Percentiles rank a stretch among this genome's conserved stretches.
Evolutionary conservation across 2,113 vertebrate species (phyloP).

Genomic region (Cepphus grylle): DNA sequence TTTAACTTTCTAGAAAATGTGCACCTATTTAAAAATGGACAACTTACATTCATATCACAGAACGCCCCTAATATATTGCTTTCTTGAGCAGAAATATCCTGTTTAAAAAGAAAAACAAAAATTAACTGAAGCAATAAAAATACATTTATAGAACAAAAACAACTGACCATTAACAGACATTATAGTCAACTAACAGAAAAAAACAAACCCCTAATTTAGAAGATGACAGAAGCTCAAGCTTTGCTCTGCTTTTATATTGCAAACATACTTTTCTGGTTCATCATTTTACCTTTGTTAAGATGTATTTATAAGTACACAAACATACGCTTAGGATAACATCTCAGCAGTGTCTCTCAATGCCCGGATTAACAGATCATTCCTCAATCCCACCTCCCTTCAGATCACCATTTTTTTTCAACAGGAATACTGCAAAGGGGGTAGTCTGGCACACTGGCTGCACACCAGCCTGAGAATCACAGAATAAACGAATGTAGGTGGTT

Average conservation of each 20-base stretch:
- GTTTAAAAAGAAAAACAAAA: slow-evolving; percentile 25
- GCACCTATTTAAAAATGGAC: background rate
- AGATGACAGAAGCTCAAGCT: background rate
- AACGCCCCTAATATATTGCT: slow-evolving; percentile 99
- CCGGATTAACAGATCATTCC: background rate
- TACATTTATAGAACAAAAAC: background rate
- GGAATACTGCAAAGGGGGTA: background rate
- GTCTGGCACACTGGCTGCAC: background rate
- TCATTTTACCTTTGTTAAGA: background rate
- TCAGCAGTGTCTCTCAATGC: background rate
- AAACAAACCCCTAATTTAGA: background rate
- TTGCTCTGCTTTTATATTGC: background rate
- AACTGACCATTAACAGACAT: background rate
- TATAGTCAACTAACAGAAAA: background rate
- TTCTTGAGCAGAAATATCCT: slow-evolving; percentile 99
- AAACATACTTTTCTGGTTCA: background rate
- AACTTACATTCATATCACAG: slow-evolving; percentile 99
- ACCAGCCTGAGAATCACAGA: background rate
- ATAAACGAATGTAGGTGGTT: background rate
- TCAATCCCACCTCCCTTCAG: background rate
- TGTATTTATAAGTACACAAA: background rate
- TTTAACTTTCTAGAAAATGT: background rate
- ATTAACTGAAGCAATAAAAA: background rate
- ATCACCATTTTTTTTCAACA: background rate
- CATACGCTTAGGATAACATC: background rate